A percentile compares a stretch with the other conserved stretches of the same genome.
Conservation (phyloP, 2,113 vertebrate genomes). For the Percopsis transmontana region DNA sequence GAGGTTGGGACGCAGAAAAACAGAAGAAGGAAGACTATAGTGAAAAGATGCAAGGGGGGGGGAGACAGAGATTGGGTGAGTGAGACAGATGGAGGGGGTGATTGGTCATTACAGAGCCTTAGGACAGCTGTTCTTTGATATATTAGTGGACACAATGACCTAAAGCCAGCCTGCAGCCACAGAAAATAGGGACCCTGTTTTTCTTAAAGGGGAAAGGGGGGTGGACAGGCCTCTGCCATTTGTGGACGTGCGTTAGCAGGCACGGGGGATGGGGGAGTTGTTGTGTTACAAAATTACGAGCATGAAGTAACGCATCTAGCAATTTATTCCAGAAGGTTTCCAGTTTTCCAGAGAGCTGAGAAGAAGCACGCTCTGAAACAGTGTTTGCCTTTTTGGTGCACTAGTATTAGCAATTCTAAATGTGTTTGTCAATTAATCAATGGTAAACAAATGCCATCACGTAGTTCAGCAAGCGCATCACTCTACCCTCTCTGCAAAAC, state of each 20-base stretch:
- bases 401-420: conserved; percentile 61
- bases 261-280: conserved; percentile 62
- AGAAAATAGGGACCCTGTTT: conserved; percentile 81
- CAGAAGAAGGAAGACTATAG: conserved; percentile 55
- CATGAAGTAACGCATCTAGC: conserved; percentile 71
- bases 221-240: conserved; percentile 66
- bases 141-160: conserved; percentile 85
- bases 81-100: conserved; percentile 79
- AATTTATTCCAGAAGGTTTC: conserved; percentile 63
- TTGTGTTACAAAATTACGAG: conserved; percentile 81
- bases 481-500: conserved; percentile 30
- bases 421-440: conserved; percentile 64
- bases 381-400: conserved; percentile 46
- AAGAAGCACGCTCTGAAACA: conserved; percentile 39
- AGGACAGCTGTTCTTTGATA: conserved; percentile 85
- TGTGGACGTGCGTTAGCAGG: conserved; percentile 73
- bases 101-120: conserved; percentile 79
- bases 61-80: conserved; percentile 65
- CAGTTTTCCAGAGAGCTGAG: conserved; percentile 52
- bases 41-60: conserved; percentile 56
- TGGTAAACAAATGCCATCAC: conserved; percentile 59
- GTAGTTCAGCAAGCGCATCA: conserved; percentile 36
- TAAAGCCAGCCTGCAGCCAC: conserved; percentile 80
- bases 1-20: conserved; percentile 16
- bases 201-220: conserved; percentile 62